A percentile compares a stretch with the other conserved stretches of the same genome.
These are phyloP conservation scores for Parnassius mnemosyne DNA, from an alignment of 2,888 invertebrate species.

Conservation along the genomic window DNA sequence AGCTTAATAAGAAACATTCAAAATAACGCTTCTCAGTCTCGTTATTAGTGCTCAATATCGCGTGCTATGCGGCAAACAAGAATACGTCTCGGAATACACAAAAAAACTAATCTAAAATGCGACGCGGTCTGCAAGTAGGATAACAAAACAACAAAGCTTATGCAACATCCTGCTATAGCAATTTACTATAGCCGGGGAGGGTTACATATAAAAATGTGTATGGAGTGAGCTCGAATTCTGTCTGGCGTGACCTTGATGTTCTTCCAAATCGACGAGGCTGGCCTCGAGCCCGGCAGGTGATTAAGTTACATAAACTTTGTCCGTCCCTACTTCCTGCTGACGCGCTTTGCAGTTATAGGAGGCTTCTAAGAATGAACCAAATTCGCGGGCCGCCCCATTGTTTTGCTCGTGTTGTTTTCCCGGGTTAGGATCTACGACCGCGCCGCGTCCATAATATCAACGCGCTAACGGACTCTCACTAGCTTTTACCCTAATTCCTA, in stretches of 20 bases:
- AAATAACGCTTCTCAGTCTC: constrained; percentile 38
- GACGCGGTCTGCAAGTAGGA: constrained; percentile 61
- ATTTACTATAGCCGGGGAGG: constrained; percentile 40
- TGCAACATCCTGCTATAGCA: constrained; percentile 76
- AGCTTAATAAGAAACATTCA: constrained; percentile 4
- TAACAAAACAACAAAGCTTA: constrained; percentile 78
- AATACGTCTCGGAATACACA: constrained; percentile 51
- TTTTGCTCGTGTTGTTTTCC: constrained; percentile 64
- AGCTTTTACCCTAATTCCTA: no score
- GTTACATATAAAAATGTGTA: constrained; percentile 66
- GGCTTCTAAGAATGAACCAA: constrained; percentile 72
- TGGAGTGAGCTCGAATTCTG: constrained; percentile 61
- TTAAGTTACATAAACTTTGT: constrained; percentile 79
- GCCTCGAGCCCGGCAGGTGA: constrained; percentile 76
- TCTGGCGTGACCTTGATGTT: constrained; percentile 71
- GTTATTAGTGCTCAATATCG: constrained; percentile 55
- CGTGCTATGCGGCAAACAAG: constrained; percentile 42
- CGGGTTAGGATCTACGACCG: constrained; percentile 44
- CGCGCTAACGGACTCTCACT: background rate
- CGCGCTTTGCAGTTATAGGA: constrained; percentile 75
- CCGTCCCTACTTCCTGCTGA: constrained; percentile 77
- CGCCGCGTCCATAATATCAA: constrained; percentile 26
- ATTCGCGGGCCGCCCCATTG: constrained; percentile 63
- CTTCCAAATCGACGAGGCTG: constrained; percentile 62
- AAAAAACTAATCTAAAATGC: constrained; percentile 73